phyloP scores from a whole-genome alignment of 1,140 invertebrate species.

The Drosophila cardini region DNA sequence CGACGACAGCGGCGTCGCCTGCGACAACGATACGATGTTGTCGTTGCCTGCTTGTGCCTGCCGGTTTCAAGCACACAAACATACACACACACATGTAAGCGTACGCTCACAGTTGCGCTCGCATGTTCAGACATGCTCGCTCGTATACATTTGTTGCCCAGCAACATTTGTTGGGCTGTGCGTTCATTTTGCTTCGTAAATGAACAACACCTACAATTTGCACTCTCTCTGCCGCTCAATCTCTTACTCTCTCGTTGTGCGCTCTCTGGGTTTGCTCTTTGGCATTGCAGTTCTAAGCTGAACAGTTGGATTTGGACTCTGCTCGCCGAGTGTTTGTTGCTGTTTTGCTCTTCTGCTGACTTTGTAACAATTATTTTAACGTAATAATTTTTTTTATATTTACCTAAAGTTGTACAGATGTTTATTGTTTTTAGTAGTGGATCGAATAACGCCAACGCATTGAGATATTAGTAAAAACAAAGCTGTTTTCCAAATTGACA shows the following conservation, averaged over 20 bases:
- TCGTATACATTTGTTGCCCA: constrained; percentile 12
- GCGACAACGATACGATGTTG: constrained; percentile 16
- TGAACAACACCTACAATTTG: constrained; percentile 42
- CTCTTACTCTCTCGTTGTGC: background rate
- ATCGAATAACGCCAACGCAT: constrained; percentile 32
- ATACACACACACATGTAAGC: background rate
- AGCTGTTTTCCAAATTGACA: constrained; percentile 35
- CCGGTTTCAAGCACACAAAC: constrained; percentile 12
- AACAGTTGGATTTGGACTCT: constrained; percentile 37
- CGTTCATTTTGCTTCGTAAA: constrained; percentile 35
- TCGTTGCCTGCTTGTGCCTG: constrained; percentile 12
- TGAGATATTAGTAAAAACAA: background rate
- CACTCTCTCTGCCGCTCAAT: background rate
- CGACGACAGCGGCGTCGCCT: constrained; percentile 18
- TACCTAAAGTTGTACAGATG: background rate
- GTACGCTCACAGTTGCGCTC: background rate
- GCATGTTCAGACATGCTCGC: constrained; percentile 41
- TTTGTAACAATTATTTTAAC: constrained; percentile 15
- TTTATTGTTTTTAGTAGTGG: background rate
- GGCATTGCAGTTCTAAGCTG: constrained; percentile 20
- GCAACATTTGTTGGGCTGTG: constrained; percentile 33
- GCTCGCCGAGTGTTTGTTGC: constrained; percentile 38
- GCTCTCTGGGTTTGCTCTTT: constrained; percentile 19
- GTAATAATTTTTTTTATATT: constrained; percentile 26
- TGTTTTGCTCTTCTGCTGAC: constrained; percentile 15